Base-by-base conservation (phyloP, 2,888 invertebrate species). In the Hymenopus coronatus region DNA sequence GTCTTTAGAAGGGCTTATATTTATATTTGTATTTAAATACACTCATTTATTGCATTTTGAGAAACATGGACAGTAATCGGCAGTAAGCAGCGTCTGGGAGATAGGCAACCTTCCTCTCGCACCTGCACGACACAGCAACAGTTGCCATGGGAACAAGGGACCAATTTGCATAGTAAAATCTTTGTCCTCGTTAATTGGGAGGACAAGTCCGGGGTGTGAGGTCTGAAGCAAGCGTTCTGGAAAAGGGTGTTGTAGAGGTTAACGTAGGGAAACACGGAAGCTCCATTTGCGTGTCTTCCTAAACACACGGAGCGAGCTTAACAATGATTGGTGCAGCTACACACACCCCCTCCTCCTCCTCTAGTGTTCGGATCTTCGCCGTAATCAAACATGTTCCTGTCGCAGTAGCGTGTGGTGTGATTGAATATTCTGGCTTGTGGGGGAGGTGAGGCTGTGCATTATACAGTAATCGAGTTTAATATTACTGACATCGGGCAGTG, bases 101-200 rank as follows among this genome's bases (percentile, higher is more conserved):
- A 85, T 91, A 91, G 91, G 91, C 28, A 33, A 30, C 85, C 30
- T 30, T 86, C 88, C 86, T 82, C 88, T 91, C 91, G 91, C 91
- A 91, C 91, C 92, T 91, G 92, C 91, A 91, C 89, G 90, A 87
- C 87, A 82, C 87, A 90, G 91, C 91, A 91, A 91, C 91, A 90
- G 91, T 92, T 90, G 90, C 91, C 91, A 92, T 92, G 90, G 92
- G 91, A 91, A 92, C 92, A 91, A 91, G 91, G 91, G 92, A 91
- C 91, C 92, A 92, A 92, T 92, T 92, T 92, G 92, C 92, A 92
- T 92, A 92, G 91, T 92, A 92, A 92, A 92, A 92, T 92, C 92
- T 92, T 92, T 92, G 92, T 92, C 92, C 91, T 91, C 91, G 91
- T 92, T 92, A 92, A 92, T 92, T 92, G 92, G 91, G 85, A 84